These are phyloP conservation scores for Eulemur rufifrons DNA, from an alignment of 2,113 vertebrate genomes.

Conservation along the genomic window DNA sequence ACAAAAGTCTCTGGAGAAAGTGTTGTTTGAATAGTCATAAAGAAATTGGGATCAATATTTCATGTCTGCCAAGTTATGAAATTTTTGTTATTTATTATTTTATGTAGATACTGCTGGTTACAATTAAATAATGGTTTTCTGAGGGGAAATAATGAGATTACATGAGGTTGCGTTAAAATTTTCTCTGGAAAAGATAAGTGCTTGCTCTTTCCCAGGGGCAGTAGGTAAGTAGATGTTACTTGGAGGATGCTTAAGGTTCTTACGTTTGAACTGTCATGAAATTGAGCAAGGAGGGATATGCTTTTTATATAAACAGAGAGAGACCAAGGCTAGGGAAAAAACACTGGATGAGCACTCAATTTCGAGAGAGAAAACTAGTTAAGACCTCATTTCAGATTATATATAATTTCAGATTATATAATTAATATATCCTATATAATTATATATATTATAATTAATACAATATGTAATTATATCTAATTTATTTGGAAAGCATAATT, in stretches of 20 bases:
- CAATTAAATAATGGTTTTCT: not conserved
- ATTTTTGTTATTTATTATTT: not conserved
- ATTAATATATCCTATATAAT: no score
- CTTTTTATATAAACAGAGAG: not conserved
- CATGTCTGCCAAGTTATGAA: not conserved
- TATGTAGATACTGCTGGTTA: not conserved
- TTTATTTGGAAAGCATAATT: not conserved
- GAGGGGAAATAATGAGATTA: not conserved
- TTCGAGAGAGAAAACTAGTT: not conserved
- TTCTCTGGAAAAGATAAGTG: not conserved
- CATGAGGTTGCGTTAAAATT: not conserved
- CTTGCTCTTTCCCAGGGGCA: not conserved
- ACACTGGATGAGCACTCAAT: not conserved
- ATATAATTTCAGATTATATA: not conserved
- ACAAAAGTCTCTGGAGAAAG: not conserved
- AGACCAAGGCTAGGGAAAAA: not conserved
- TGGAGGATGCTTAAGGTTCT: not conserved
- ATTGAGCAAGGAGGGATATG: not conserved
- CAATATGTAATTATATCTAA: not conserved
- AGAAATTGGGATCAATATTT: not conserved
- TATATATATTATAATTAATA: not conserved
- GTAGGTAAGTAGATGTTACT: not conserved
- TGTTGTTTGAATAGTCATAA: not conserved
- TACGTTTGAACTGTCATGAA: not conserved
- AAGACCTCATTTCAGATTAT: not conserved